phyloP scores from a whole-genome alignment of 2,113 vertebrate genomes.

The Sterrhoptilus dennistouni region DNA sequence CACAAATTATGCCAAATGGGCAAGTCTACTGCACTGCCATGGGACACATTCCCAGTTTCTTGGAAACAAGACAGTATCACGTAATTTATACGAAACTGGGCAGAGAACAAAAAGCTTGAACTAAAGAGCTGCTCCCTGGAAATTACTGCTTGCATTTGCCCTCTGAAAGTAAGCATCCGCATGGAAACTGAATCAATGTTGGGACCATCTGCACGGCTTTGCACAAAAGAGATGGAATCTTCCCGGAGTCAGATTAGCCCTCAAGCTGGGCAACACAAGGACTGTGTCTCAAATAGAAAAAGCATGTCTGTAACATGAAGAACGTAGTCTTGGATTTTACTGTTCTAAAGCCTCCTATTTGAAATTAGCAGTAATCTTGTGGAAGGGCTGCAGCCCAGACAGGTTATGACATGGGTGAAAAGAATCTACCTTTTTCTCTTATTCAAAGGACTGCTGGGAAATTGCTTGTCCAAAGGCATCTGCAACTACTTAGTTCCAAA shows the following conservation, averaged over 20 bases:
- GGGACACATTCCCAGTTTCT: background rate
- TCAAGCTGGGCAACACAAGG: background rate
- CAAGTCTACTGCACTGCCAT: background rate
- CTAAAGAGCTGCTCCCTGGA: background rate
- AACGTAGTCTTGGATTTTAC: background rate
- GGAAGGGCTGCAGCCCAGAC: background rate
- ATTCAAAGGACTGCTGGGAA: background rate
- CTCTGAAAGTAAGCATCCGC: background rate
- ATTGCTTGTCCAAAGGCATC: background rate
- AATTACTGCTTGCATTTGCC: background rate
- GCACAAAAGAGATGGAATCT: background rate
- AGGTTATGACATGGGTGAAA: background rate
- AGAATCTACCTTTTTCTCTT: background rate
- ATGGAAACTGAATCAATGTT: background rate
- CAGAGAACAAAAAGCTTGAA: background rate
- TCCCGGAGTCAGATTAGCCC: background rate
- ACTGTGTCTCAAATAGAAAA: background rate
- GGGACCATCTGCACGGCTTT: background rate
- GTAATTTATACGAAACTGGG: background rate
- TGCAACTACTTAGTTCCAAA: background rate
- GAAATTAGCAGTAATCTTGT: background rate
- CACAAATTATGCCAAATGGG: background rate
- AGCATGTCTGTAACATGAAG: background rate
- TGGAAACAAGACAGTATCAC: background rate
- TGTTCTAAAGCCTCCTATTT: background rate